phyloP scores from a whole-genome alignment of 2,888 invertebrate genomes.

The Rapana venosa region DNA sequence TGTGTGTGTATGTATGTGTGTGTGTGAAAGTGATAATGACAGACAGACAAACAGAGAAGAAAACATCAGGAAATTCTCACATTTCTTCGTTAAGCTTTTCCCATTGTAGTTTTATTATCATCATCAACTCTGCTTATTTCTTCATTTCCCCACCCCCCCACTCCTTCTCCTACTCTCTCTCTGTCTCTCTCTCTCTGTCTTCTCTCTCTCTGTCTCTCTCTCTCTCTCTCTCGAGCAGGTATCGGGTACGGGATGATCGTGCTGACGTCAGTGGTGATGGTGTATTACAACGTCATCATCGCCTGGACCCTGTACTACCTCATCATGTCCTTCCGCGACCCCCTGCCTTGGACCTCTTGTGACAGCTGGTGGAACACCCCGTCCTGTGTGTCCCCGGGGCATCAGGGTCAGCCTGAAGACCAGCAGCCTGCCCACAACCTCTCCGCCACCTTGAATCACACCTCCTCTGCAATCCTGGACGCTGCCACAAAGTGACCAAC shows the following conservation, averaged over 20 bases:
- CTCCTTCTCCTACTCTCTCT: too few relatives aligned
- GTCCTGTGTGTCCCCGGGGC: background rate
- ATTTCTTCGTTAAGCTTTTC: too few relatives aligned
- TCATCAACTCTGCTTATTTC: too few relatives aligned
- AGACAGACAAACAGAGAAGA: too few relatives aligned
- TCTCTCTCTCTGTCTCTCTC: background rate
- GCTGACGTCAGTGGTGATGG: constrained; percentile 70
- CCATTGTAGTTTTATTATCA: too few relatives aligned
- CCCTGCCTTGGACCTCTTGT: constrained; percentile 76
- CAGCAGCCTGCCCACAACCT: background rate
- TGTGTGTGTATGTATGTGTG: too few relatives aligned
- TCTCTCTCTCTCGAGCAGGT: constrained; percentile 61
- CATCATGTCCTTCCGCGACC: constrained; percentile 72
- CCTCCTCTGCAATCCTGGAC: background rate
- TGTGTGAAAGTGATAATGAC: too few relatives aligned
- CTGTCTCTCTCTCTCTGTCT: background rate
- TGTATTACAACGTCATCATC: constrained; percentile 78
- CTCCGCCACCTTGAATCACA: background rate
- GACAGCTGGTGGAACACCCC: constrained; percentile 73
- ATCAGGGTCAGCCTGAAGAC: background rate
- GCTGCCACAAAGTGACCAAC: background rate
- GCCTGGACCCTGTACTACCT: constrained; percentile 76
- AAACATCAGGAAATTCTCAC: too few relatives aligned
- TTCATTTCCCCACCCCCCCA: too few relatives aligned
- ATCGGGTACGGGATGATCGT: constrained; percentile 76